These are phyloP conservation scores for Phalangium opilio DNA, from an alignment of 2,888 invertebrate species.

Conservation along the genomic window DNA sequence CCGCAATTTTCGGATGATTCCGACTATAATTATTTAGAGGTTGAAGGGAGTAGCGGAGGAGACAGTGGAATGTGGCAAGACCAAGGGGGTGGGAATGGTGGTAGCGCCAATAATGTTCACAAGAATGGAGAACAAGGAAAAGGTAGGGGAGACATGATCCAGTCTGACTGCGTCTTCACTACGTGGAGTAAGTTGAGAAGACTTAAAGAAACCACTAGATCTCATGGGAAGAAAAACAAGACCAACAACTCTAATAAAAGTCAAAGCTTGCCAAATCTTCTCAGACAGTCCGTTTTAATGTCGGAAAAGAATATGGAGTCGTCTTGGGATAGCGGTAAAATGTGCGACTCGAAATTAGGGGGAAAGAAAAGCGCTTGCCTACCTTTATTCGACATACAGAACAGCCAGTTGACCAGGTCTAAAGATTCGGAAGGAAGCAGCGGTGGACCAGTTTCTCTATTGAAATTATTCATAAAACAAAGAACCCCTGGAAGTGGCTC, in stretches of 20 bases:
- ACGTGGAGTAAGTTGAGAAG: slow-evolving; percentile 65
- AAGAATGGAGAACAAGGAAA: slow-evolving; percentile 29
- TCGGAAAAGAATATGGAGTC: neutral
- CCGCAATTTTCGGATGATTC: slow-evolving; percentile 51
- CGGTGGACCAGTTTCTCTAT: slow-evolving; percentile 15
- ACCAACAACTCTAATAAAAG: slow-evolving; percentile 17
- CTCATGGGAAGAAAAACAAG: slow-evolving; percentile 3
- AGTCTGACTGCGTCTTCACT: slow-evolving; percentile 72
- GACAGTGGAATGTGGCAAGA: slow-evolving; percentile 9
- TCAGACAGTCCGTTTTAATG: slow-evolving; percentile 13
- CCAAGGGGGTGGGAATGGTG: slow-evolving; percentile 1
- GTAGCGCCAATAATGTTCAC: slow-evolving; percentile 1
- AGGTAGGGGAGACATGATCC: slow-evolving; percentile 53
- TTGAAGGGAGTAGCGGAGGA: slow-evolving; percentile 19
- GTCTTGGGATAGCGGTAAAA: neutral
- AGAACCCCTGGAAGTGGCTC: slow-evolving; percentile 21
- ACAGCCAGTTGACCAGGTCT: slow-evolving; percentile 23
- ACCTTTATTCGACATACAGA: slow-evolving; percentile 27
- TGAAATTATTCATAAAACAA: slow-evolving; percentile 21
- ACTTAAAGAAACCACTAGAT: slow-evolving; percentile 16
- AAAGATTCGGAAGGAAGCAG: slow-evolving; percentile 13
- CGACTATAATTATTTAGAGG: slow-evolving; percentile 42
- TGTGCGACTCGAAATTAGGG: slow-evolving; percentile 2
- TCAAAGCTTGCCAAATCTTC: slow-evolving; percentile 21
- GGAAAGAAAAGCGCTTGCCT: slow-evolving; percentile 15